Evolutionary conservation across 2,888 invertebrate species (phyloP).

Genomic region (Volucella inanis): DNA sequence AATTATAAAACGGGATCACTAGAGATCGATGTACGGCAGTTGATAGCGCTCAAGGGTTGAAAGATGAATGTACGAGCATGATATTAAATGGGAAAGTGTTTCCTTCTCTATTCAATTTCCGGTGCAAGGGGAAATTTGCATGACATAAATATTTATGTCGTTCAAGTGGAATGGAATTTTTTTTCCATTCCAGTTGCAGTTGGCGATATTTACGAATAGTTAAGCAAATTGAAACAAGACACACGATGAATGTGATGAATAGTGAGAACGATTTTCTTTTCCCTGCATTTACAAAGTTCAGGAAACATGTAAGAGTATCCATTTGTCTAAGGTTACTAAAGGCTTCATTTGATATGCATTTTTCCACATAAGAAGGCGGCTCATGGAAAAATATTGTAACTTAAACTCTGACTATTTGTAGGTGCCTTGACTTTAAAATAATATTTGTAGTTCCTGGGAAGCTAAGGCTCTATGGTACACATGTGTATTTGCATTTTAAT

Average conservation of each 20-base stretch:
- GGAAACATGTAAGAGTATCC: too few relatives aligned
- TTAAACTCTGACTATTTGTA: too few relatives aligned
- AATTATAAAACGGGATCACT: slow-evolving; percentile 49
- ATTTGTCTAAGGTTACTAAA: too few relatives aligned
- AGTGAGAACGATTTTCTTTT: neutral
- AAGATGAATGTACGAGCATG: slow-evolving; percentile 39
- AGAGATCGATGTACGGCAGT: slow-evolving; percentile 43
- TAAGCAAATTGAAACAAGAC: slow-evolving; percentile 41
- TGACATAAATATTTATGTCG: slow-evolving; percentile 61
- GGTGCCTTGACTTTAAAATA: too few relatives aligned
- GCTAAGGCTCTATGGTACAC: too few relatives aligned
- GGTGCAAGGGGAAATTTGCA: slow-evolving; percentile 64
- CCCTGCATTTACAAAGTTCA: too few relatives aligned
- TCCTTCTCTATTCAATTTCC: slow-evolving; percentile 69
- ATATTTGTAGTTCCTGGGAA: too few relatives aligned
- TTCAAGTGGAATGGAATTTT: slow-evolving; percentile 27
- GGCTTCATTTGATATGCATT: too few relatives aligned
- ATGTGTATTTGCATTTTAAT: too few relatives aligned
- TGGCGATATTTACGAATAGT: slow-evolving; percentile 10
- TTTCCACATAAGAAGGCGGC: too few relatives aligned
- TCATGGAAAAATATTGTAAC: too few relatives aligned
- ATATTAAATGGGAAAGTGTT: slow-evolving; percentile 68
- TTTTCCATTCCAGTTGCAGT: neutral
- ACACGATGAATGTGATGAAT: slow-evolving; percentile 11
- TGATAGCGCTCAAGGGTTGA: too few relatives aligned